phyloP scores from a whole-genome alignment of 2,797 vertebrate genomes.

The Carcharodon carcharias region DNA sequence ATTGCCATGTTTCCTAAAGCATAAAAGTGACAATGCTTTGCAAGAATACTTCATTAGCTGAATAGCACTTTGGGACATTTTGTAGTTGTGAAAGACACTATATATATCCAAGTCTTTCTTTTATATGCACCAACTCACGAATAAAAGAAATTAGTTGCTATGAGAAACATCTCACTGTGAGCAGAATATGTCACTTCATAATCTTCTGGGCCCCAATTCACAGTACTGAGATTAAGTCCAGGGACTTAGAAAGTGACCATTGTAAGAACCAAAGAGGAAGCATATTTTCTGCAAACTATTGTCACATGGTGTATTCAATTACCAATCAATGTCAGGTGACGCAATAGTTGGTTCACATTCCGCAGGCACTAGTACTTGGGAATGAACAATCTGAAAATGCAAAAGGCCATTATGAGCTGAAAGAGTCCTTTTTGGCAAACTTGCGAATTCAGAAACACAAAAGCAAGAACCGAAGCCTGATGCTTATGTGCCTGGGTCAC shows the following conservation, averaged over 20 bases:
- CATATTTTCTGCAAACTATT: neutral
- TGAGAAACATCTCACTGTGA: neutral
- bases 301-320: neutral
- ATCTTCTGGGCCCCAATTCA: neutral
- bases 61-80: neutral
- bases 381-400: neutral
- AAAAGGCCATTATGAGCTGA: conserved; percentile 10
- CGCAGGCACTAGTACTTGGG: neutral
- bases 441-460: neutral
- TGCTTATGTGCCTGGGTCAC: neutral
- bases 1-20: neutral
- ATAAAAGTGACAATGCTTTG: neutral
- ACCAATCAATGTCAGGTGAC: neutral
- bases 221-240: neutral
- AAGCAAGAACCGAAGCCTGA: neutral
- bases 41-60: neutral
- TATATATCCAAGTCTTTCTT: neutral
- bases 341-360: neutral
- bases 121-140: neutral
- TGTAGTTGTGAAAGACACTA: neutral
- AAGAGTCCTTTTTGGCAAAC: neutral
- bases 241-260: neutral
- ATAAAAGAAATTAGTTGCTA: neutral
- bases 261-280: neutral
- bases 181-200: neutral